Evolutionary conservation across 2,888 invertebrate species (phyloP).

Genomic region (Eurytoma adleriae): DNA sequence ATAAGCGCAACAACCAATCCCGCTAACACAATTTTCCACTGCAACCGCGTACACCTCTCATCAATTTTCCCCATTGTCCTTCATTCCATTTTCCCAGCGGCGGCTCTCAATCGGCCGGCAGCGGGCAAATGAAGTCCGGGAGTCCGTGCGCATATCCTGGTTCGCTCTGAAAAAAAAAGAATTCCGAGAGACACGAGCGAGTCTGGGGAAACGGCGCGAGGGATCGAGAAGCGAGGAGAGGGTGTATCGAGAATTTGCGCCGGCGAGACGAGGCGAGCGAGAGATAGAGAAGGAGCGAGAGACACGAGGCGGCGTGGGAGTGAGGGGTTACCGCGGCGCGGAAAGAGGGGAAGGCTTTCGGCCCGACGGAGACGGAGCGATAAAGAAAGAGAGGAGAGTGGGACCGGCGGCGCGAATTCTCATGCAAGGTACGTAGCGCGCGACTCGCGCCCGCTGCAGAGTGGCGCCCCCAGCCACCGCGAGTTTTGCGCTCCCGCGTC

Average conservation of each 20-base stretch:
- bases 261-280: conserved; percentile 23
- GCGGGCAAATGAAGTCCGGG: neutral
- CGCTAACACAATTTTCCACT: too few species aligned
- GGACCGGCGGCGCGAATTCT: conserved; percentile 39
- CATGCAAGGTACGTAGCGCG: conserved; percentile 23
- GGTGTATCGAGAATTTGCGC: conserved; percentile 43
- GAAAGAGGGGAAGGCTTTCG: conserved; percentile 16
- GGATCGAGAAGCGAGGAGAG: conserved; percentile 27
- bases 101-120: too few species aligned
- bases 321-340: neutral
- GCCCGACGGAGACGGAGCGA: conserved; percentile 9
- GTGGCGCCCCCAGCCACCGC: conserved; percentile 52
- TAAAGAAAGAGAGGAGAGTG: conserved; percentile 44
- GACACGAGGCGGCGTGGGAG: conserved; percentile 18
- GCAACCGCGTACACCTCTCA: too few species aligned
- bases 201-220: conserved; percentile 51
- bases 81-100: too few species aligned
- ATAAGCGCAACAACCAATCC: too few species aligned
- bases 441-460: conserved; percentile 37
- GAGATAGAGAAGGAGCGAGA: conserved; percentile 43
- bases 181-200: conserved; percentile 3
- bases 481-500: conserved; percentile 42
- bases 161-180: neutral
- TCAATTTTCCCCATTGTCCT: too few species aligned
- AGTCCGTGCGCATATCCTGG: neutral